Base-by-base conservation (phyloP, 2,113 vertebrate species). In the Semicossyphus pulcher region DNA sequence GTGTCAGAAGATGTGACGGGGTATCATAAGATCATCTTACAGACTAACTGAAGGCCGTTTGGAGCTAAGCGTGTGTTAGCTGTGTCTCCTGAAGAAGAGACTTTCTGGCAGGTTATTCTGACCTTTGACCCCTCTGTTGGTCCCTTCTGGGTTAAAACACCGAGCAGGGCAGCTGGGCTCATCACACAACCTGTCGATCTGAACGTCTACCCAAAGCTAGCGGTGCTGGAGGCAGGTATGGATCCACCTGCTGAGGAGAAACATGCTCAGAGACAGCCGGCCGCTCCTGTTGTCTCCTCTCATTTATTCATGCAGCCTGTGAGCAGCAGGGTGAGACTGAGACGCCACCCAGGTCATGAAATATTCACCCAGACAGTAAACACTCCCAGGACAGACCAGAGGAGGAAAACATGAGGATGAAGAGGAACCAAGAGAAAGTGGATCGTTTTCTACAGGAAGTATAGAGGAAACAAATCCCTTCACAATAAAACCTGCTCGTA, bases 331-430 rank as follows among this genome's bases (percentile, higher is more conserved):
- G 86, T 91, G 91, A 93, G 87, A 84, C 88, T 54, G 87, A 32
- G 81, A 83, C 75, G 74, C 71, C 80, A 81, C 59, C 70, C 89
- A 82, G 42, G 89, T 85, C 89, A 95, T 96, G 92, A 96, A 96
- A 95, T 96, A 96, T 96, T 97, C 94, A 96, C 92, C 85, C 91
- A 92, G 93, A 93, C 93, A 93, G 91, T 95, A 95, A 95, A 88
- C 92, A 93, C 91, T 95, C 94, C 94, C 94, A 72, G 93, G 93
- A 93, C 86, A 93, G 92, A 84, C 86, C 51, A 10, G 83, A 93
- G 48, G 54, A 74, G 76, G 52, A 82, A 68, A 80, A 94, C 93
- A 94, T 89, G 90, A 23, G 59, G 42, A 62, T 60, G 53, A 72
- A 54, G 58, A 26, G 36, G 26, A 66, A 21, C 16, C 3, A 1